Evolutionary conservation across 2,113 vertebrate species (phyloP).

Genomic region (Butorides virescens): DNA sequence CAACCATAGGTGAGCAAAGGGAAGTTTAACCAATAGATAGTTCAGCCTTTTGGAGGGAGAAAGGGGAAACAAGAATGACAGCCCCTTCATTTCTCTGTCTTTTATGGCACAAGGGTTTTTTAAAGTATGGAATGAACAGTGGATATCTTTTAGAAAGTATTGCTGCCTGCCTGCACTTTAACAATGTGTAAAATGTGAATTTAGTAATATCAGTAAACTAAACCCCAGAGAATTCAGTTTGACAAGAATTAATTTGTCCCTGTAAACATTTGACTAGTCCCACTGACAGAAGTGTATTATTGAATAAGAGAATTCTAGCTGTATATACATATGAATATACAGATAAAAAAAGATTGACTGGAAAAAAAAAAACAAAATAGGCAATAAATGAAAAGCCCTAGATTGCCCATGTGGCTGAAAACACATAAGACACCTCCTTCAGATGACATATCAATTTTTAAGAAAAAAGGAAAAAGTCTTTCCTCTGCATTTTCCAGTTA

Average conservation of each 20-base stretch:
- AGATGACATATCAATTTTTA: not conserved
- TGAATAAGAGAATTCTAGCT: not conserved
- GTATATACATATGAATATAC: not conserved
- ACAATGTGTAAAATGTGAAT: not conserved
- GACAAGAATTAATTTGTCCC: not conserved
- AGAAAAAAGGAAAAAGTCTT: not conserved
- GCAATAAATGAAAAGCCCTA: not conserved
- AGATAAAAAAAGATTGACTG: not conserved
- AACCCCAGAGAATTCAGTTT: not conserved
- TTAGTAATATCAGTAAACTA: not conserved
- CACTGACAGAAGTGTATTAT: not conserved
- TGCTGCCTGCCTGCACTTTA: accelerated
- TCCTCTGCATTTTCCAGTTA: not conserved
- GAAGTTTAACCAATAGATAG: not conserved
- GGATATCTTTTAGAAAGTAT: not conserved
- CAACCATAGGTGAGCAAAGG: not conserved
- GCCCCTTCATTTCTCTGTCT: not conserved
- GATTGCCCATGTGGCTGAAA: not conserved
- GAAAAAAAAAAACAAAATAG: not conserved
- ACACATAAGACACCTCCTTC: not conserved
- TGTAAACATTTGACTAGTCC: not conserved
- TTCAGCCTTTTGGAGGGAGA: not conserved
- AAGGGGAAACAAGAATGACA: not conserved
- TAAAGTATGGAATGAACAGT: not conserved
- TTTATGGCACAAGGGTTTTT: not conserved